Evolutionary conservation across 1,140 invertebrate species (phyloP).

Genomic region (Ruditapes philippinarum): DNA sequence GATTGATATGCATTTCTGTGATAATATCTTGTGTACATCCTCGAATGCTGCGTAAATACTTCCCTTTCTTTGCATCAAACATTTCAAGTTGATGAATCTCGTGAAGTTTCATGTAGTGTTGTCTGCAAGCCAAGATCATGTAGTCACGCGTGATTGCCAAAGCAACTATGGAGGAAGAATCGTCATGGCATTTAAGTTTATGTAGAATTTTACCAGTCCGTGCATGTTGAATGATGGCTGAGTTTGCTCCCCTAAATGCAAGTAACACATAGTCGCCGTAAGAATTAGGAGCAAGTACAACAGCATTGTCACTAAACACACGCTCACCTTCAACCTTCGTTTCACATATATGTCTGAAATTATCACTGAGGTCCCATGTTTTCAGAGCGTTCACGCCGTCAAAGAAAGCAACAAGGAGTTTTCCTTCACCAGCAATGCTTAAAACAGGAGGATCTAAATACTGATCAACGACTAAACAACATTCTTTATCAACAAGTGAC

Average conservation of each 20-base stretch:
- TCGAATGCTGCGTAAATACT: constrained; percentile 81
- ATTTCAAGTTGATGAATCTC: constrained; percentile 84
- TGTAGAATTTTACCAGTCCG: constrained; percentile 79
- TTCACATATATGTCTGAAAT: constrained; percentile 73
- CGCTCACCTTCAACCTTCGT: constrained; percentile 74
- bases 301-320: constrained; percentile 80
- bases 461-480: constrained; percentile 74
- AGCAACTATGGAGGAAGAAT: constrained; percentile 79
- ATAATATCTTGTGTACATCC: constrained; percentile 83
- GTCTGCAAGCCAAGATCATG: constrained; percentile 81
- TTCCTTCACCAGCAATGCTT: constrained; percentile 78
- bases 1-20: constrained; percentile 78
- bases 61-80: constrained; percentile 81
- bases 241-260: constrained; percentile 79
- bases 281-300: constrained; percentile 76
- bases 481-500: constrained; percentile 75
- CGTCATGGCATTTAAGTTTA: constrained; percentile 79
- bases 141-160: constrained; percentile 83
- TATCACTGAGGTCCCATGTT: constrained; percentile 79
- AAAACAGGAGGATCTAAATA: constrained; percentile 82
- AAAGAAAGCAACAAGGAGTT: constrained; percentile 81
- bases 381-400: constrained; percentile 83
- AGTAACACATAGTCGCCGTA: constrained; percentile 80
- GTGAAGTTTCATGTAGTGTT: constrained; percentile 81
- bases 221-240: constrained; percentile 80